A percentile compares a stretch with the other conserved stretches of the same genome.
Conservation (phyloP, 2,797 vertebrate genomes). For the Leptoclinus maculatus region DNA sequence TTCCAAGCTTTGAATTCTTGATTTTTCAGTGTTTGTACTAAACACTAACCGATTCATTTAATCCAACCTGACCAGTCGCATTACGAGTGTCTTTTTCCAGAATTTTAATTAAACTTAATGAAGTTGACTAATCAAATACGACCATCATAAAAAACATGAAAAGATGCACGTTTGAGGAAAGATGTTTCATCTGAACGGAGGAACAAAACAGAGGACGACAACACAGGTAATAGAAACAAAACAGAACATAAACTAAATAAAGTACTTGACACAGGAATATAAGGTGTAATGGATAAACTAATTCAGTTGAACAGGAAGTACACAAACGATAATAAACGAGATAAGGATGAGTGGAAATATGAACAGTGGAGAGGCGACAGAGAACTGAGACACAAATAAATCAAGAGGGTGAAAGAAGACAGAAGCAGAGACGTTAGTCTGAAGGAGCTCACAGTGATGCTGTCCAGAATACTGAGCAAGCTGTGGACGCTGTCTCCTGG, state of each 20-base stretch:
- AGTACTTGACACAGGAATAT: not conserved
- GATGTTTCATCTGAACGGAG: not conserved
- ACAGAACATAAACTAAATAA: not conserved
- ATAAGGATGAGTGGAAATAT: not conserved
- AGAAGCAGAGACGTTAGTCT: not conserved
- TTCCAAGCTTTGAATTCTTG: not conserved
- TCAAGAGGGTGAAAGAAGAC: constrained; percentile 20
- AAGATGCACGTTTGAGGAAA: not conserved
- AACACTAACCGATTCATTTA: not conserved
- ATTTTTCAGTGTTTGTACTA: not conserved
- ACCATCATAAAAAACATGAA: not conserved
- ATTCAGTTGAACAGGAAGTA: constrained; percentile 1
- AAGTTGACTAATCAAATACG: not conserved
- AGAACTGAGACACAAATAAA: not conserved
- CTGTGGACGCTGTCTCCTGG: constrained; percentile 97
- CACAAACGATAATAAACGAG: constrained; percentile 4
- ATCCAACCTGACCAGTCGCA: not conserved
- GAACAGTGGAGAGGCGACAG: not conserved
- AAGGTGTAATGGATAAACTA: not conserved
- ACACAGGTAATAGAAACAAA: constrained; percentile 8
- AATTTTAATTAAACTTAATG: not conserved
- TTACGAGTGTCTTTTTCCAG: not conserved
- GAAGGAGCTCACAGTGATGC: constrained; percentile 91
- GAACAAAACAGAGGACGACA: not conserved
- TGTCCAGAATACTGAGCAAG: constrained; percentile 96